Conservation (phyloP, 2,113 vertebrate genomes). For the Vanacampus margaritifer region DNA sequence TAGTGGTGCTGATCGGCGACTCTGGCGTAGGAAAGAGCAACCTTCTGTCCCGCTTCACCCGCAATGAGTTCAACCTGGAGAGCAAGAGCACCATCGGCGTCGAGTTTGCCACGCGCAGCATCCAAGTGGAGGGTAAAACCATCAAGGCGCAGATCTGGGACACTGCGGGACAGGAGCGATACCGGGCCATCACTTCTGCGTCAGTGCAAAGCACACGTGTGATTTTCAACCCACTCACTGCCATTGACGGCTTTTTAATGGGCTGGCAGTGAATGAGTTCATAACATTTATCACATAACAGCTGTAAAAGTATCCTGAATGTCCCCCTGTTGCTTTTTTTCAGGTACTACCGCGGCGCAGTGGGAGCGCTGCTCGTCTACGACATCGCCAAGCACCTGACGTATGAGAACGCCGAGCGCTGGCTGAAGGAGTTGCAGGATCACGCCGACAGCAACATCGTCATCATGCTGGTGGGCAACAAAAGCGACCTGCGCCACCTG, state of each 20-base stretch:
- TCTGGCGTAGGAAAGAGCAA: constrained; percentile 86
- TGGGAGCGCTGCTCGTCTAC: constrained; percentile 81
- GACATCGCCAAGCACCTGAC: constrained; percentile 87
- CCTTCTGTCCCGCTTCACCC: constrained; percentile 83
- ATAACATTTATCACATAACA: too few species aligned
- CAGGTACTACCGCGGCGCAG: constrained; percentile 83
- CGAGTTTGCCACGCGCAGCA: constrained; percentile 84
- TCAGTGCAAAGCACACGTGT: constrained; percentile 60
- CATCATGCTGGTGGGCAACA: constrained; percentile 89
- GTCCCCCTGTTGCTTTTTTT: not conserved
- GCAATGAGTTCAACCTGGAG: constrained; percentile 85
- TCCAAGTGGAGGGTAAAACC: constrained; percentile 81
- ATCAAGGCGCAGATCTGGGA: constrained; percentile 89
- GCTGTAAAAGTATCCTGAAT: not conserved
- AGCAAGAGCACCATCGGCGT: constrained; percentile 87
- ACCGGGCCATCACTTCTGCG: constrained; percentile 85
- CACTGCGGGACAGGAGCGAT: constrained; percentile 83
- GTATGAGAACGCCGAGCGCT: constrained; percentile 81
- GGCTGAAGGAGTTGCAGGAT: constrained; percentile 86
- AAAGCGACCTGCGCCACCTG: constrained; percentile 79
- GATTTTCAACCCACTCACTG: not conserved
- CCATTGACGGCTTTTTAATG: too few species aligned
- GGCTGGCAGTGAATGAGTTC: too few species aligned
- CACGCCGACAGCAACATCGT: constrained; percentile 84
- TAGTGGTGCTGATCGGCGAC: constrained; percentile 85